Base-by-base conservation (phyloP, 2,888 invertebrate species). In the Hemaris fuciformis region DNA sequence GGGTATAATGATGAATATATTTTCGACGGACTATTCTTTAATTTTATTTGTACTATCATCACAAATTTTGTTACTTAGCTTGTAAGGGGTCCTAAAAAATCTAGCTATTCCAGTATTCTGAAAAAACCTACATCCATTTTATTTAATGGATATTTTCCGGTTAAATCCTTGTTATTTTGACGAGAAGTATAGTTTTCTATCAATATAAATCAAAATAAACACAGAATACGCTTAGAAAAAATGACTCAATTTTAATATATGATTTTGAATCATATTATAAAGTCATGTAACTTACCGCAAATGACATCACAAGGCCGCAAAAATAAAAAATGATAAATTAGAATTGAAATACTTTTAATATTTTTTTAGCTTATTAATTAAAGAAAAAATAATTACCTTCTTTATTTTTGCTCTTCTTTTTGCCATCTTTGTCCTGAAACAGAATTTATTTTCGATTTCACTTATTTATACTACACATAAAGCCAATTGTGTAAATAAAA, bases 361-460 rank as follows among this genome's bases (percentile, higher is more conserved):
- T n/a, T 15, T 25, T 46, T 20, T 34, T 41, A 10, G 10, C 2
- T 10, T n/a, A 6, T 31, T 46, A 1, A 62, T 38, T 22, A 27
- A 42, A n/a, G 46, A 0, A 46, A 41, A 23, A 22, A 31, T 22
- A 45, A 22, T 93, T 93, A 97, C 97, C 97, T 96, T 98, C 97
- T 94, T 97, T 97, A 85, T 97, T 97, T 87, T 96, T 95, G 79
- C 95, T 96, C 88, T 97, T 97, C 93, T 97, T 97, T 89, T 97
- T 97, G 65, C 94, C 95, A 79, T 97, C 96, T 88, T 96, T 96
- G 75, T 97, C 96, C 97, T 97, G 94, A 70, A 94, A 92, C 79
- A 79, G 76, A 80, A 80, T n/a, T 5, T 7, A 10, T 43, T 43
- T 48, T 25, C 23, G 38, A 25, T 48, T 7, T 2, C n/a, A 22